Evolutionary conservation across 2,888 invertebrate species (phyloP).

Genomic region (Elaeidobius kamerunicus): DNA sequence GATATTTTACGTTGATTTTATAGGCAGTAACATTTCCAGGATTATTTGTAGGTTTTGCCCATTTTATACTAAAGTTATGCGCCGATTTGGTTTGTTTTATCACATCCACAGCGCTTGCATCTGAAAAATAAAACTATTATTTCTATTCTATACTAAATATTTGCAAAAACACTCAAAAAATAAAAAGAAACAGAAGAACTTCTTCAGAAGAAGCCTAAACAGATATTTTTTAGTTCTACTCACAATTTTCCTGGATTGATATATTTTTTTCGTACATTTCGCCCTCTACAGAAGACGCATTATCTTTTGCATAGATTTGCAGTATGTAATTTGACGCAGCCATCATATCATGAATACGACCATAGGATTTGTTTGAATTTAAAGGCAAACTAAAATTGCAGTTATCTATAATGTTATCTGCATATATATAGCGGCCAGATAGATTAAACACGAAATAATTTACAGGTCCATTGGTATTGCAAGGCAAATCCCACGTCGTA

Average conservation of each 20-base stretch:
- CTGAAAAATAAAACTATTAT: no score
- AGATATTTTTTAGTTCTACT: no score
- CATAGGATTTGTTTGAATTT: neutral
- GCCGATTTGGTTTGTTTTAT: neutral
- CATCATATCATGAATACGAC: slow-evolving; percentile 5
- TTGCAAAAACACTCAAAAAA: no score
- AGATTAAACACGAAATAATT: slow-evolving; percentile 29
- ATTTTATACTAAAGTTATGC: slow-evolving; percentile 1
- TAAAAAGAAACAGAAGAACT: no score
- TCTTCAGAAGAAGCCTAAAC: no score
- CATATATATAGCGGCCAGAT: slow-evolving; percentile 17
- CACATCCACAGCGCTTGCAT: slow-evolving; percentile 9
- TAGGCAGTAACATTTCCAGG: slow-evolving; percentile 18
- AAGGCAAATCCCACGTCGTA: slow-evolving; percentile 36
- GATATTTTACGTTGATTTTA: neutral
- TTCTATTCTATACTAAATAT: no score
- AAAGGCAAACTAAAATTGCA: no score
- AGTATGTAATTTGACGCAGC: slow-evolving; percentile 21
- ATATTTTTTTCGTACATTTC: no score
- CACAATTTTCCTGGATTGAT: no score
- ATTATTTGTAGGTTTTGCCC: slow-evolving; percentile 13
- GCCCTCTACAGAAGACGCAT: neutral
- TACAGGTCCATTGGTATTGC: slow-evolving; percentile 37
- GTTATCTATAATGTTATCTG: no score
- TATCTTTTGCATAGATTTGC: slow-evolving; percentile 13